Base-by-base conservation (phyloP, 2,113 vertebrate species). In the Rhinopomastus cyanomelas region DNA sequence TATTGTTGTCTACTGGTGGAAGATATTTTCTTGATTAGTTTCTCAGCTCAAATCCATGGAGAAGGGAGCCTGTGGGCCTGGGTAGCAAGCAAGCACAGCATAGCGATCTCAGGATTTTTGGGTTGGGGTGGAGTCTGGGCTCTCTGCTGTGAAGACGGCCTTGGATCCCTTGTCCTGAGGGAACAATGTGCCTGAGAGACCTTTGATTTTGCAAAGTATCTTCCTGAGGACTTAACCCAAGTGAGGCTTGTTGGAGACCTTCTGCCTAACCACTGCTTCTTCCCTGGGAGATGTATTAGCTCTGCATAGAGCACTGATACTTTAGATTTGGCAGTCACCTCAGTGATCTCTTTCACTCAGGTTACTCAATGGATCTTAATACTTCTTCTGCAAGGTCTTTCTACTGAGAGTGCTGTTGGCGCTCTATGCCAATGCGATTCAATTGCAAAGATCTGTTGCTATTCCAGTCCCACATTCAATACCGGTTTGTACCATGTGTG, bases 291-390 rank as follows among this genome's bases (percentile, higher is more conserved):
- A 34, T 51, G 27, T 3, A 0, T 2, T 39, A 44, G 19, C 19
- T 9, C 0, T 0, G 4, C 18, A 3, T 8, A 17, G 12, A 60
- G 30, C 0, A 0, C 4, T 7, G 27, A 14, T 5, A 2, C 7
- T 69, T 65, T 32, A 11, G 57, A 17, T 48, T 5, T 52, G 34
- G 34, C 39, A 64, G 10, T 8, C 71, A 15, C 3, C 26, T 36
- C 12, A 2, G 5, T 64, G 22, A 30, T 65, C 52, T 61, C 55
- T 23, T 51, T 69, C 0, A 0, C 7, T 68, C 51, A 91, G 20
- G 0, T 42, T 17, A 34, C 49, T 51, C 77, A 29, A 3, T 48
- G 22, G 53, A 34, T 60, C 18, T 44, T 37, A 48, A 74, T 46
- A 9, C 5, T 39, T 89, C 66, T 34, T 46, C 27, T 74, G 30